Evolutionary conservation across 1,140 invertebrate genomes (phyloP).

Genomic region (Lasaia peninsularis): DNA sequence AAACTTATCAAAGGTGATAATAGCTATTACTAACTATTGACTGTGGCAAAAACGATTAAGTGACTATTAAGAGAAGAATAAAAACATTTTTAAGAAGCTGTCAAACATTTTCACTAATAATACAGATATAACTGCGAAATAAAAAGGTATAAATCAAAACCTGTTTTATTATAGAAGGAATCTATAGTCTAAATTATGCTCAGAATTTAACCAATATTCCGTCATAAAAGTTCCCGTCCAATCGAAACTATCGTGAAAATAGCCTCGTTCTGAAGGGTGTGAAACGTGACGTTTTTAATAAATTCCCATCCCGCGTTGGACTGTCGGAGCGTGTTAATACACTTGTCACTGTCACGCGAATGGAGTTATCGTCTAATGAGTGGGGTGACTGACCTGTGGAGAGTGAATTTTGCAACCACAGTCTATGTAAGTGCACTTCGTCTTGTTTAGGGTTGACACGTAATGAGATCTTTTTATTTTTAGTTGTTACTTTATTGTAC

Average conservation of each 20-base stretch:
- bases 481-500: neutral
- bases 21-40: too few relatives aligned
- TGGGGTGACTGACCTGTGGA: conserved; percentile 47
- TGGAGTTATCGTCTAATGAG: conserved; percentile 49
- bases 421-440: conserved; percentile 36
- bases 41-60: too few relatives aligned
- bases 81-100: too few relatives aligned
- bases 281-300: conserved; percentile 8
- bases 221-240: neutral
- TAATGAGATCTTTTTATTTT: neutral
- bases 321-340: conserved; percentile 13
- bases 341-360: conserved; percentile 34
- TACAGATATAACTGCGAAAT: too few relatives aligned
- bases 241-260: neutral
- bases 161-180: too few relatives aligned
- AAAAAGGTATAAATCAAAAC: too few relatives aligned
- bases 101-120: too few relatives aligned
- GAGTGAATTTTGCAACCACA: conserved; percentile 58
- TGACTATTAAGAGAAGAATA: too few relatives aligned
- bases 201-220: neutral
- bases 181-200: too few relatives aligned
- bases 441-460: conserved; percentile 37
- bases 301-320: conserved; percentile 9
- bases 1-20: too few relatives aligned
- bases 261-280: neutral